A percentile compares a stretch with the other conserved stretches of the same genome.
Evolutionary conservation across 2,113 vertebrate genomes (phyloP).

Genomic region (Platysternon megacephalum): DNA sequence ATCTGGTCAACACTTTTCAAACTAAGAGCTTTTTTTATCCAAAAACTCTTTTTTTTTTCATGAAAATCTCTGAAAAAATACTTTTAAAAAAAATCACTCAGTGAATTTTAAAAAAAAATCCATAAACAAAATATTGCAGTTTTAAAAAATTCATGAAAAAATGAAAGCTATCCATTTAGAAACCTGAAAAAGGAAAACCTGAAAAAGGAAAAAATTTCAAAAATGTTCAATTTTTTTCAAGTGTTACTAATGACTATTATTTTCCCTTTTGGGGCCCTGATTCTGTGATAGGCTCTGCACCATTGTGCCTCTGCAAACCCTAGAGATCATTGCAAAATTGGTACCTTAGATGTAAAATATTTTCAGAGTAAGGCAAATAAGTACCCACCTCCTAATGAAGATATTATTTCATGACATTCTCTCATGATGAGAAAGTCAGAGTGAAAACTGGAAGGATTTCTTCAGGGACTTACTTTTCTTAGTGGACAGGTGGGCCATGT

Average conservation of each 20-base stretch:
- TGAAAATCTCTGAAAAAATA: background rate
- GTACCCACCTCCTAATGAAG: background rate
- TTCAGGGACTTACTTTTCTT: slow-evolving; percentile 8
- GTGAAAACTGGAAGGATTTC: slow-evolving; percentile 13
- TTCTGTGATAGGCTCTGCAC: slow-evolving; percentile 41
- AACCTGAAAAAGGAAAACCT: background rate
- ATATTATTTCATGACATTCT: slow-evolving; percentile 6
- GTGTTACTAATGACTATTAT: slow-evolving; percentile 14
- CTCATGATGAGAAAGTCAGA: background rate
- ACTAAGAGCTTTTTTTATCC: background rate
- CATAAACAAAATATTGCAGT: background rate
- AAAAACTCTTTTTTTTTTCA: background rate
- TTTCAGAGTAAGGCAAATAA: background rate
- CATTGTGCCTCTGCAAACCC: background rate
- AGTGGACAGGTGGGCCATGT: background rate
- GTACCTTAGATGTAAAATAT: background rate
- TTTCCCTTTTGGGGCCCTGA: slow-evolving; percentile 46
- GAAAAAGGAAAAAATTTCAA: background rate
- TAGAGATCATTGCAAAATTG: slow-evolving; percentile 37
- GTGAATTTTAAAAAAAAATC: background rate
- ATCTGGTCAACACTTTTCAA: background rate
- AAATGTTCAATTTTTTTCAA: slow-evolving; percentile 2
- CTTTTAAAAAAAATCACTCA: background rate
- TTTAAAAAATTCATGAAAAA: background rate
- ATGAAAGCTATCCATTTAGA: background rate